Percentiles rank a stretch among this genome's conserved stretches.
Evolutionary conservation across 2,888 invertebrate genomes (phyloP).

Genomic region (Tinea pellionella): DNA sequence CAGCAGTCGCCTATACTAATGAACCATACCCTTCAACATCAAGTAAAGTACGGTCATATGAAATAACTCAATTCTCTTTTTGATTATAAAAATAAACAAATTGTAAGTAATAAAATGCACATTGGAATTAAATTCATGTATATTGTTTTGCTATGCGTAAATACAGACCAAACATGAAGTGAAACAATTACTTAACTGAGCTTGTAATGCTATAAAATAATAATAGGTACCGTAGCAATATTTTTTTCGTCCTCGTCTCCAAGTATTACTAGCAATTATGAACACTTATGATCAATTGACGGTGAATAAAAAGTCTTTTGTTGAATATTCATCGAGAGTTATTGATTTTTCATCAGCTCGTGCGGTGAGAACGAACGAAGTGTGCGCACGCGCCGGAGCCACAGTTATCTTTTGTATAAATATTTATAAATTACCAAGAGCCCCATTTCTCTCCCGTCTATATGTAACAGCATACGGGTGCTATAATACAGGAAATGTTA

Average conservation of each 20-base stretch:
- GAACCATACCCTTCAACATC: too few relatives aligned
- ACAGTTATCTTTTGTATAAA: conserved; percentile 36
- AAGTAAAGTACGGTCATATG: not conserved
- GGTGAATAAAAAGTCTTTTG: conserved; percentile 27
- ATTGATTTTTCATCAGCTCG: conserved; percentile 34
- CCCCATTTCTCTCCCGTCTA: conserved; percentile 20
- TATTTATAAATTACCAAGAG: conserved; percentile 18
- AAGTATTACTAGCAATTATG: conserved; percentile 21
- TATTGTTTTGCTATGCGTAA: not conserved
- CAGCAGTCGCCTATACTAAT: too few relatives aligned
- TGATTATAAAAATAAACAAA: not conserved
- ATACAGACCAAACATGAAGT: not conserved
- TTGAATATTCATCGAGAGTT: conserved; percentile 33
- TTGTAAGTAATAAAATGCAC: not conserved
- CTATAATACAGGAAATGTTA: conserved; percentile 36
- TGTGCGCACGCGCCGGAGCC: conserved; percentile 29
- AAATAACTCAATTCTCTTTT: not conserved
- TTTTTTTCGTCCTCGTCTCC: conserved; percentile 7
- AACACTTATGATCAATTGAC: conserved; percentile 28
- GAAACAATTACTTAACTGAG: not conserved
- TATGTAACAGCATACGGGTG: conserved; percentile 36
- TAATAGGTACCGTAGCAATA: not conserved
- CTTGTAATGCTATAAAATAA: not conserved
- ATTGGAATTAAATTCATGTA: not conserved
- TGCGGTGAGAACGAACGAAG: conserved; percentile 23